Base-by-base conservation (phyloP, 1,140 invertebrate genomes). In the Ostrea denselamellosa region DNA sequence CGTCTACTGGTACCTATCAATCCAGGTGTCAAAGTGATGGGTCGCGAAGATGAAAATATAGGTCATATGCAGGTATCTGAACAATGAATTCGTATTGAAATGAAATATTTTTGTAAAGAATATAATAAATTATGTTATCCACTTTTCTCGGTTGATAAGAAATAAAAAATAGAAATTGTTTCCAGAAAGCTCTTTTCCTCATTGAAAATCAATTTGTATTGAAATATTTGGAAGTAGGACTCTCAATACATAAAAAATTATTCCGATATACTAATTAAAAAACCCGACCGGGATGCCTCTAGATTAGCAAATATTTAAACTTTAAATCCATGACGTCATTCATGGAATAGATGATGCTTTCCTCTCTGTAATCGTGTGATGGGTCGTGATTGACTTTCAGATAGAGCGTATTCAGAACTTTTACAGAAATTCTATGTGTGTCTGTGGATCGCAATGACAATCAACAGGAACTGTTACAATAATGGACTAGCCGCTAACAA, bases 361-460 rank as follows among this genome's bases (percentile, higher is more conserved):
- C 14, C 34, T 19, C 58, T 19, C 4, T 77, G 68, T 77, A 28
- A 34, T 34, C 14, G 22, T 34, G 22, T 77, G 28, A 77, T 77
- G 68, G 68, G 28, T 10, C 22, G 22, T 14, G 28, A 77, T 77
- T 77, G 68, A 28, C 25, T 77, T 77, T 77, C 25, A 14, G 68
- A 34, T 77, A 77, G 68, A 77, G 68, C 25, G 12, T 14, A 77
- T 5, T 77, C 68, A 77, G 12, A 77, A 62, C 0, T 34, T 62
- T 77, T 28, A 34, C 68, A 77, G 25, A 77, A n/a, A n/a, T n/a
- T n/a, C n/a, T 77, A 77, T 77, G 28, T 77, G 68, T 77, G 56
- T 62, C 56, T 19, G 56, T 62, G 14, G 12, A 77, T 25, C 22
- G 68, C 28, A 77, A 77, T 77, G 25, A 77, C 68, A 28, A 44